These are phyloP conservation scores for Xenopus petersii DNA, from an alignment of 2,797 vertebrate genomes.

Conservation along the genomic window DNA sequence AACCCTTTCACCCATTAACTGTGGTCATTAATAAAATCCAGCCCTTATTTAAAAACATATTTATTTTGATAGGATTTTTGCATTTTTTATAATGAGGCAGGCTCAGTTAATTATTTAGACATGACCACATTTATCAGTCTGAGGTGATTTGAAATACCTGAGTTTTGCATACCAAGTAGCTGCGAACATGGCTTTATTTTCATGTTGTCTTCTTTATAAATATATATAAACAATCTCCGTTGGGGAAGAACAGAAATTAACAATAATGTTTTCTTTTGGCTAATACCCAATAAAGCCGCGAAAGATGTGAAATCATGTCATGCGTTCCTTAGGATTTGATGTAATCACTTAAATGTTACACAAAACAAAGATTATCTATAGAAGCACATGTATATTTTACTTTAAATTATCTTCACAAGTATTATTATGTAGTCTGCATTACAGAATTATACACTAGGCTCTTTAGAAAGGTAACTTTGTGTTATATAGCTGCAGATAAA, in stretches of 20 bases:
- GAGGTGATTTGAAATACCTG: conserved; percentile 40
- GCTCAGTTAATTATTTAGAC: conserved; percentile 57
- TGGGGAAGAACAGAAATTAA: not conserved
- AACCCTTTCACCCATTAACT: conserved; percentile 68
- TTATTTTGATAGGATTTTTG: conserved; percentile 61
- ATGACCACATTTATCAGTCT: conserved; percentile 43
- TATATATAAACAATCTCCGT: not conserved
- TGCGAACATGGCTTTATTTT: not conserved
- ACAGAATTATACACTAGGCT: conserved; percentile 21
- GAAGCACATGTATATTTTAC: conserved; percentile 66
- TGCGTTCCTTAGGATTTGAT: conserved; percentile 77
- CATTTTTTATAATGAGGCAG: conserved; percentile 59
- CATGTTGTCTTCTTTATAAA: not conserved
- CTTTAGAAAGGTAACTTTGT: conserved; percentile 25
- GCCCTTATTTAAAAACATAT: conserved; percentile 65
- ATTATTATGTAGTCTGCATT: conserved; percentile 28
- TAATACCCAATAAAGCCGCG: conserved; percentile 72
- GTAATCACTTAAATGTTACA: conserved; percentile 65
- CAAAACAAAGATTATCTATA: conserved; percentile 73
- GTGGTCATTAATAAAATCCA: conserved; percentile 65
- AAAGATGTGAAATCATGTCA: conserved; percentile 71
- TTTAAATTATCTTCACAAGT: conserved; percentile 51
- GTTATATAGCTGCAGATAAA: no score
- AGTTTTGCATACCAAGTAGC: conserved; percentile 21
- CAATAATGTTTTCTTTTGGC: conserved; percentile 53